These are phyloP conservation scores for Acanthaster planci DNA, from an alignment of 35 echinoderm and acorn worm species.

Conservation along the genomic window DNA sequence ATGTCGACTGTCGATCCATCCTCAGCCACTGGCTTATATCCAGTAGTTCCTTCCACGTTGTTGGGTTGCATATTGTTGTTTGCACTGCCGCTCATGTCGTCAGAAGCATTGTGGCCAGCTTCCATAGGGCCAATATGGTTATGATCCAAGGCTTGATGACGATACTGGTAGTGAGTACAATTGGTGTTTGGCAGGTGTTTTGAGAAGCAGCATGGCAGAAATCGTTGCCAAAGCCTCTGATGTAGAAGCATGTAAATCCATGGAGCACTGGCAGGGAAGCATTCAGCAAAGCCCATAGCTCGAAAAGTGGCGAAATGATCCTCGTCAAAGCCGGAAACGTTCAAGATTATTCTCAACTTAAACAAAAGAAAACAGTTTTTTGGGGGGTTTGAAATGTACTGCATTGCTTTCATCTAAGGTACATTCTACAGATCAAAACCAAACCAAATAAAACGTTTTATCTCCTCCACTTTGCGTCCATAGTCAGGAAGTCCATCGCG, in stretches of 20 bases:
- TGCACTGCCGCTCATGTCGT: neutral
- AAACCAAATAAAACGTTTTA: too few species aligned
- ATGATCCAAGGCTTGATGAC: neutral
- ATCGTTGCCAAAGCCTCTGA: slow-evolving; percentile 70
- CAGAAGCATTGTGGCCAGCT: neutral
- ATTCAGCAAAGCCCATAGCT: slow-evolving; percentile 80
- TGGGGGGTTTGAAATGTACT: too few species aligned
- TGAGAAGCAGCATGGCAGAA: slow-evolving; percentile 18
- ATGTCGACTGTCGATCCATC: neutral
- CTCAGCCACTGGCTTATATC: neutral
- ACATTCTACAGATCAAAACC: too few species aligned
- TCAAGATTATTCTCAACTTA: slow-evolving; percentile 77
- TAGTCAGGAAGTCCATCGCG: too few species aligned
- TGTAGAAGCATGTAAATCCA: slow-evolving; percentile 77
- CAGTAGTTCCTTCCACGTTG: neutral
- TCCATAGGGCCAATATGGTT: neutral
- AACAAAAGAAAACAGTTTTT: slow-evolving; percentile 12
- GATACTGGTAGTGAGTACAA: neutral
- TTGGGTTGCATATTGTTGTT: slow-evolving; percentile 18
- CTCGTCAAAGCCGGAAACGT: slow-evolving; percentile 58
- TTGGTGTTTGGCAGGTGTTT: neutral
- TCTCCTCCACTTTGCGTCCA: too few species aligned
- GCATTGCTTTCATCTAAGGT: too few species aligned
- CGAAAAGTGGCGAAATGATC: slow-evolving; percentile 62
- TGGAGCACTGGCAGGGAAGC: slow-evolving; percentile 71